Evolutionary conservation across 2,888 invertebrate species (phyloP).

Genomic region (Mimas tiliae): DNA sequence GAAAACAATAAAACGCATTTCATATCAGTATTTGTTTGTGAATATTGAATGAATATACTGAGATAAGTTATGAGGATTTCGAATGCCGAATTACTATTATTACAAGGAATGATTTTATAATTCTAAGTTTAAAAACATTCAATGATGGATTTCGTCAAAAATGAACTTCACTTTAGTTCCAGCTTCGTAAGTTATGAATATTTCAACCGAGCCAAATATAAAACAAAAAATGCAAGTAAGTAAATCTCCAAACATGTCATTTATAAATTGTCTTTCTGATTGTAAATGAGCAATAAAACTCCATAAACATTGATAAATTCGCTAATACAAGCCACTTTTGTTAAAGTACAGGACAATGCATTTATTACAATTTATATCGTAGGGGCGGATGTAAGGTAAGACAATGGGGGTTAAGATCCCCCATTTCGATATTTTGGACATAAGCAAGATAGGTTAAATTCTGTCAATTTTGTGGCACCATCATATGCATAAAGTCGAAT

Average conservation of each 20-base stretch:
- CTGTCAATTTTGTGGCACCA: too few relatives aligned
- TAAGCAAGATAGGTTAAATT: background rate
- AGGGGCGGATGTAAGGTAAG: constrained; percentile 9
- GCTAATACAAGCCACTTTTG: constrained; percentile 22
- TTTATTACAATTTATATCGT: background rate
- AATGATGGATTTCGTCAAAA: too few relatives aligned
- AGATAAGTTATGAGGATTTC: too few relatives aligned
- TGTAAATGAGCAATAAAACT: constrained; percentile 24
- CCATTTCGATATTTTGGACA: background rate
- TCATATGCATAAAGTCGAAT: too few relatives aligned
- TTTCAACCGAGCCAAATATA: background rate
- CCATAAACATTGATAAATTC: constrained; percentile 23
- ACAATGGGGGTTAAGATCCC: background rate
- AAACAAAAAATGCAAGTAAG: constrained; percentile 12
- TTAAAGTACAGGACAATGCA: constrained; percentile 20
- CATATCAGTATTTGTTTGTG: too few relatives aligned
- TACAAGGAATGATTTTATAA: too few relatives aligned
- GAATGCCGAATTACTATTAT: too few relatives aligned
- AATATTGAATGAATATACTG: too few relatives aligned
- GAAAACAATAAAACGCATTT: too few relatives aligned
- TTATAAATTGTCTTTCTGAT: constrained; percentile 19
- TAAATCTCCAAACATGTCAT: constrained; percentile 10
- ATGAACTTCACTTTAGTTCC: too few relatives aligned
- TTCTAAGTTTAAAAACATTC: too few relatives aligned
- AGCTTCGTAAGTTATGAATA: too few relatives aligned